Evolutionary conservation across 2,888 invertebrate genomes (phyloP).

Genomic region (Pristionchus entomophagus): DNA sequence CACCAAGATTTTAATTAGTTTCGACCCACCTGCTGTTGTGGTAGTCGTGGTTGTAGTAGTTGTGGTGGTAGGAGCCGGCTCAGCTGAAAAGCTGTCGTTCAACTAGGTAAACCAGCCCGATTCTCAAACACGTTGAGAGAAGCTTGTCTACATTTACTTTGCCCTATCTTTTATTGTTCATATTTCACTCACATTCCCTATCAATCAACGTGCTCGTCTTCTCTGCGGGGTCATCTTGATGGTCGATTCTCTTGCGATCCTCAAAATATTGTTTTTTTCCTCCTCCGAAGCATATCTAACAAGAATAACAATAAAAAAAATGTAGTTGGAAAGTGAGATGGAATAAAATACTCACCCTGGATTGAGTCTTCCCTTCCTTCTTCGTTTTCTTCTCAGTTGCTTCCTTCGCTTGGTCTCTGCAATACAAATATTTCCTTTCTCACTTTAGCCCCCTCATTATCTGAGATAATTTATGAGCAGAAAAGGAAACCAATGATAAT

Average conservation of each 20-base stretch:
- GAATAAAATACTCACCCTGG: neutral
- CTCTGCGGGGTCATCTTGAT: neutral
- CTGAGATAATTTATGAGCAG: too few relatives aligned
- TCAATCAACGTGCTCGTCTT: neutral
- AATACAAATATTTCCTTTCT: neutral
- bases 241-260: neutral
- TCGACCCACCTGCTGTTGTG: neutral
- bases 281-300: too few relatives aligned
- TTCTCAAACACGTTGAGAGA: neutral
- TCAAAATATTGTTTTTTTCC: too few relatives aligned
- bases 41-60: neutral
- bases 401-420: slow-evolving; percentile 7
- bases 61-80: slow-evolving; percentile 10
- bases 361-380: neutral
- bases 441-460: neutral
- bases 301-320: too few relatives aligned
- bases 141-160: too few relatives aligned
- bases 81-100: too few relatives aligned
- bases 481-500: neutral
- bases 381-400: neutral
- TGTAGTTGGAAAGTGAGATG: neutral
- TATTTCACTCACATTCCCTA: slow-evolving; percentile 38
- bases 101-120: too few relatives aligned
- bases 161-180: too few relatives aligned
- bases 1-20: too few relatives aligned